Evolutionary conservation across 2,797 vertebrate genomes (phyloP).

Genomic region (Ceryle rudis): DNA sequence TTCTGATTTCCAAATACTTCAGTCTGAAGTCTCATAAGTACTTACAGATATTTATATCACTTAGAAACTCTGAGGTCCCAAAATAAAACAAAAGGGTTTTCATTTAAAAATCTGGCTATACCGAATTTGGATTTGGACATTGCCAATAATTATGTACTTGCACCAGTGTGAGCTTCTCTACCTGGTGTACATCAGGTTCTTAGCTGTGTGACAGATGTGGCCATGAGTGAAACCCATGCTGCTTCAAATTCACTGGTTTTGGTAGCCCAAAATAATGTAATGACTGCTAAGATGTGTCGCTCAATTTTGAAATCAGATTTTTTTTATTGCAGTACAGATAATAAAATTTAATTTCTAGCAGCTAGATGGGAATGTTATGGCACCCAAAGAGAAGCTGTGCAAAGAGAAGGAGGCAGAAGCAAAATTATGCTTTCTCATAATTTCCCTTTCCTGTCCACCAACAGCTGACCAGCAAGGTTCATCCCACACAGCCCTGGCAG

Average conservation of each 20-base stretch:
- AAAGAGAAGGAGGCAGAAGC: not conserved
- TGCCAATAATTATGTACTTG: not conserved
- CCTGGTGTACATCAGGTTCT: not conserved
- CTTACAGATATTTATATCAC: not conserved
- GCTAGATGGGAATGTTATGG: not conserved
- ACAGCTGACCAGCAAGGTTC: not conserved
- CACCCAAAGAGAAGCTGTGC: not conserved
- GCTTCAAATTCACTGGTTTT: not conserved
- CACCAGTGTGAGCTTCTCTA: not conserved
- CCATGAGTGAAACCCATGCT: not conserved
- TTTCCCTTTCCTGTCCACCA: not conserved
- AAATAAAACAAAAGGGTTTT: not conserved
- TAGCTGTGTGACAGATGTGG: not conserved
- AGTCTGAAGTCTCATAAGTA: not conserved
- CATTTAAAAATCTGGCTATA: not conserved
- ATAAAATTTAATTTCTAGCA: not conserved
- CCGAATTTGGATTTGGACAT: not conserved
- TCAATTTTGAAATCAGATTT: not conserved
- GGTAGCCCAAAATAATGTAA: not conserved
- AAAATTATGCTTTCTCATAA: not conserved
- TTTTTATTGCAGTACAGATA: not conserved
- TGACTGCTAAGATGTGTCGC: not conserved
- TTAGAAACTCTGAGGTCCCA: not conserved
- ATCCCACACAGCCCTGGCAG: not conserved
- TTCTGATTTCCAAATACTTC: conserved; percentile 24